Conservation (phyloP, 92 coral and sea anemone species). For the Zoanthus solanderi region DNA sequence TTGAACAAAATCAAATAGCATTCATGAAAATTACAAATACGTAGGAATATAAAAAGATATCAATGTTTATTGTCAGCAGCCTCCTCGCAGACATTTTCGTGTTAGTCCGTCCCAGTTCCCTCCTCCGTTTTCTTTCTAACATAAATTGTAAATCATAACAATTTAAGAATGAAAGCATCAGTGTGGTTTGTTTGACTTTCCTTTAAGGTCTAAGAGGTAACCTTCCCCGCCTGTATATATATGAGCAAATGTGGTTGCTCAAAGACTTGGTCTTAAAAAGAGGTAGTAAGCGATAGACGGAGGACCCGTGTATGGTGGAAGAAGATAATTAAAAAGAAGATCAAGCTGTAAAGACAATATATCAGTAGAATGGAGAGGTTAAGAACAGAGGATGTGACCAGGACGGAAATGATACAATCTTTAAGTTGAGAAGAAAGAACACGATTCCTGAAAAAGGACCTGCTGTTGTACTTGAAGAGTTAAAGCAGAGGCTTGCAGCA, state of each 20-base stretch:
- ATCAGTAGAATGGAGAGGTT: constrained; percentile 48
- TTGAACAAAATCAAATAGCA: too few relatives aligned
- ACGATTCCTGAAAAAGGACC: constrained; percentile 13
- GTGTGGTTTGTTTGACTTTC: too few relatives aligned
- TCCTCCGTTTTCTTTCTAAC: too few relatives aligned
- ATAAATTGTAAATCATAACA: too few relatives aligned
- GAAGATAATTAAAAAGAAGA: constrained; percentile 46
- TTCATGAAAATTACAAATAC: too few relatives aligned
- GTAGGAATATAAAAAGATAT: too few relatives aligned
- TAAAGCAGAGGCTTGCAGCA: constrained; percentile 44
- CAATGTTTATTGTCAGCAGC: too few relatives aligned
- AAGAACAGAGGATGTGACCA: constrained; percentile 40
- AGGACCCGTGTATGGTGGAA: constrained; percentile 56
- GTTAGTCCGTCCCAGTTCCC: too few relatives aligned
- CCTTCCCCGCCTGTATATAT: too few relatives aligned
- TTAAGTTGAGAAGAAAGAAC: constrained; percentile 40
- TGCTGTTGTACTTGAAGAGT: constrained; percentile 45
- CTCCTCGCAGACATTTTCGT: too few relatives aligned
- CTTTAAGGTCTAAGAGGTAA: too few relatives aligned
- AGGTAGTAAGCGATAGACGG: constrained; percentile 32
- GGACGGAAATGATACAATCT: constrained; percentile 21
- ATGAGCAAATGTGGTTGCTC: constrained; percentile 24
- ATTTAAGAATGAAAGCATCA: too few relatives aligned
- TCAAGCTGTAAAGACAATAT: constrained; percentile 57
- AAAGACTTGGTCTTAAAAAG: constrained; percentile 39